Base-by-base conservation (phyloP, 2,888 invertebrate species). In the Conchocele bisecta region DNA sequence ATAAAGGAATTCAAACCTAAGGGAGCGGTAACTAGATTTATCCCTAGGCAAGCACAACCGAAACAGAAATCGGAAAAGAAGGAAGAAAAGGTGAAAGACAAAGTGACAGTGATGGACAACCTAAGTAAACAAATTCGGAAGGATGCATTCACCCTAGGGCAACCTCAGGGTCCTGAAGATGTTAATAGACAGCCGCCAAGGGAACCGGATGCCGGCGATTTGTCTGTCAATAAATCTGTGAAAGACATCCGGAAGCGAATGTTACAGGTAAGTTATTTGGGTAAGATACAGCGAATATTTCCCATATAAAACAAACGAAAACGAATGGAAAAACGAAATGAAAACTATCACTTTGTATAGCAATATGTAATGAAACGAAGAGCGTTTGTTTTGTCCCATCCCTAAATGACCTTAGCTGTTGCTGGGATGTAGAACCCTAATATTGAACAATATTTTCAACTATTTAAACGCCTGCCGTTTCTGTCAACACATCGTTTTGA, bases 11-110 rank as follows among this genome's bases (percentile, higher is more conserved):
- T 79, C 31, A 76, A 73, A 33, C 71, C 71, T 31, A 67, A 58
- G 9, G 74, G 73, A 15, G 44, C 79, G 7, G 57, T 72, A n/a
- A 84, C 85, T 15, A 82, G 68, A 57, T 88, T 88, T 78, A 76
- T 88, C 33, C 88, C 88, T 5, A 69, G 88, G 17, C 88, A 88
- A 64, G 81, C 85, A 20, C 39, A 82, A 29, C 73, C 65, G 17
- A 69, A 69, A 58, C 39, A 35, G 37, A 72, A 61, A 42, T 31
- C 20, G 29, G 28, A n/a, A 22, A n/a, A 37, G 3, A 6, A 37
- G 11, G 46, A 59, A 35, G 50, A 33, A n/a, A 28, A 42, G 20
- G 44, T n/a, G 3, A 57, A 29, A 11, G 26, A 4, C 5, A 41
- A 57, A 17, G 48, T 13, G 7, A 28, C 3, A 7, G 57, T 39